A percentile compares a stretch with the other conserved stretches of the same genome.
These are phyloP conservation scores for Porites divaricata DNA, from an alignment of 92 coral and sea anemone genomes.

Conservation along the genomic window DNA sequence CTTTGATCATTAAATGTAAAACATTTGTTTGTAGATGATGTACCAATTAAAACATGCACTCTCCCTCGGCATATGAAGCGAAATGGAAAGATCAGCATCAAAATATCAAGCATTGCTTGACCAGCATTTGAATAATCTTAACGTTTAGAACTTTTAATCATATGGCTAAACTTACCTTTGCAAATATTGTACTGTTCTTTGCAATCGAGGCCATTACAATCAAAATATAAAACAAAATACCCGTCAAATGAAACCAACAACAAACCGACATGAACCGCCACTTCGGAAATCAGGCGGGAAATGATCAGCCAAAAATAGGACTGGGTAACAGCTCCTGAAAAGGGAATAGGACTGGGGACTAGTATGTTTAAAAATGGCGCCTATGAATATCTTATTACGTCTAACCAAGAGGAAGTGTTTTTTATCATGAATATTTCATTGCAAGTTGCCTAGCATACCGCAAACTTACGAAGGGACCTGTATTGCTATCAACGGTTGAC, in stretches of 20 bases:
- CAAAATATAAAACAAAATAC: neutral
- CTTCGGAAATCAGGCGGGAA: constrained; percentile 37
- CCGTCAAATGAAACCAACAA: too few relatives aligned
- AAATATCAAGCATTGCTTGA: too few relatives aligned
- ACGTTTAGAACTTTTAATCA: neutral
- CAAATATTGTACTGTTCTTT: constrained; percentile 34
- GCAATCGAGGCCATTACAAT: constrained; percentile 13
- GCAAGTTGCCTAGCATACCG: constrained; percentile 50
- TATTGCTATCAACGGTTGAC: constrained; percentile 37
- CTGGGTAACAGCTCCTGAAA: neutral
- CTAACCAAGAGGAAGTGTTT: constrained; percentile 11
- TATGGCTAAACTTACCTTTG: constrained; percentile 21
- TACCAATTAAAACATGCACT: too few relatives aligned
- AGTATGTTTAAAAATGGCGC: constrained; percentile 74
- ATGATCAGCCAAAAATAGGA: constrained; percentile 12
- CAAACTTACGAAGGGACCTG: constrained; percentile 18
- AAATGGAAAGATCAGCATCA: too few relatives aligned
- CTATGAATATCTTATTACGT: constrained; percentile 20
- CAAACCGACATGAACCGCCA: constrained; percentile 5
- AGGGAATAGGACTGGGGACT: constrained; percentile 38
- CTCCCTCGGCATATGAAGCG: too few relatives aligned
- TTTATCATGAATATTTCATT: constrained; percentile 73
- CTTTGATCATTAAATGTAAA: too few relatives aligned
- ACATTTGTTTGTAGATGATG: too few relatives aligned
- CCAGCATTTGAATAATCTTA: too few relatives aligned